These are phyloP conservation scores for Pegoplata infirma DNA, from an alignment of 2,888 invertebrate genomes.

Conservation along the genomic window DNA sequence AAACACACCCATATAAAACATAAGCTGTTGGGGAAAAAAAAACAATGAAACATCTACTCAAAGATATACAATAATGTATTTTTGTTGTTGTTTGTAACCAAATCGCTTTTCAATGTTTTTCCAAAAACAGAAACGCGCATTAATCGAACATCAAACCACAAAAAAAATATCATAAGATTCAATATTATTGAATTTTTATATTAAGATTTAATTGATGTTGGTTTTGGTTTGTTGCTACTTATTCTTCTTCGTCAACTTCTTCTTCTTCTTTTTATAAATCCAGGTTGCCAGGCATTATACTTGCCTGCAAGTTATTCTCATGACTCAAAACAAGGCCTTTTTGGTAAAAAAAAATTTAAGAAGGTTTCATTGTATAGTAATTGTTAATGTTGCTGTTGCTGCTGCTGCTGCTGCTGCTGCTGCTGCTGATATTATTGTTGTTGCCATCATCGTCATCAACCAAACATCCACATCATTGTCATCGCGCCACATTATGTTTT, in stretches of 20 bases:
- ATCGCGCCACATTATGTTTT: constrained; percentile 55
- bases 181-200: constrained; percentile 28
- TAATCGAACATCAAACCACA: constrained; percentile 29
- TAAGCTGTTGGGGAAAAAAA: too few species aligned
- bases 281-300: neutral
- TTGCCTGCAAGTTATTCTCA: constrained; percentile 35
- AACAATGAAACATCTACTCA: too few species aligned
- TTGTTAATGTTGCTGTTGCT: constrained; percentile 21
- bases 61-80: too few species aligned
- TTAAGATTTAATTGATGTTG: constrained; percentile 12
- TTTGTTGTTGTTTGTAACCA: constrained; percentile 27
- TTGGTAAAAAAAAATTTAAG: constrained; percentile 11
- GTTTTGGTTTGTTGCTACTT: neutral
- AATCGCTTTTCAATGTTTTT: constrained; percentile 39
- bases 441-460: constrained; percentile 16
- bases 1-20: constrained; percentile 40
- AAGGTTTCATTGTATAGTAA: constrained; percentile 38
- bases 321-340: constrained; percentile 34
- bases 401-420: constrained; percentile 5
- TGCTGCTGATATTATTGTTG: constrained; percentile 6
- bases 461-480: constrained; percentile 44
- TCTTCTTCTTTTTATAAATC: neutral
- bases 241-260: too few species aligned
- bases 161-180: neutral
- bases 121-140: constrained; percentile 18